These are phyloP conservation scores for Empidonax traillii DNA, from an alignment of 2,113 vertebrate species.

Conservation along the genomic window DNA sequence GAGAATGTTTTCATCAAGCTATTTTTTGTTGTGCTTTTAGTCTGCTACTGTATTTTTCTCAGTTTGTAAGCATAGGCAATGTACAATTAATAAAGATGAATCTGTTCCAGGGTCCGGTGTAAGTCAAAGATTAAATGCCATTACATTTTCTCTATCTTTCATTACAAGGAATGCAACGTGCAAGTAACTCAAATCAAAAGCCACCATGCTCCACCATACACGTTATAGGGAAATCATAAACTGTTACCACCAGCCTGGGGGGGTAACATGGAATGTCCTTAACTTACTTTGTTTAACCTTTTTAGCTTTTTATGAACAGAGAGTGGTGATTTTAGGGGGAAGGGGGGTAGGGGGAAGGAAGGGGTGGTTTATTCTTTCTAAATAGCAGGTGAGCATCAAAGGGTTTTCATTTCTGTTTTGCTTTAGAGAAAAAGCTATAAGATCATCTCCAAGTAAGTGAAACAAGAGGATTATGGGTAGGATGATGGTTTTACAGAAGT, in stretches of 20 bases:
- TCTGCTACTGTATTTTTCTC: neutral
- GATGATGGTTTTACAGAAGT: neutral
- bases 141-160: slow-evolving; percentile 14
- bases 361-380: neutral
- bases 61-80: neutral
- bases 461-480: neutral
- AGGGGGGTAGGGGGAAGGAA: too few relatives aligned
- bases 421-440: neutral
- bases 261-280: neutral
- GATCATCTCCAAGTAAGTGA: neutral
- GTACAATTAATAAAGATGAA: neutral
- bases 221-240: slow-evolving; percentile 12
- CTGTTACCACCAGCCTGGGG: neutral
- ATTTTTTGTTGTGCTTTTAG: neutral
- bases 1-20: neutral
- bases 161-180: slow-evolving; percentile 13
- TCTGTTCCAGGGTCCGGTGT: neutral
- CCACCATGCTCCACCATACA: neutral
- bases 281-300: slow-evolving; percentile 23
- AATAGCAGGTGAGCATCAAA: neutral
- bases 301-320: neutral
- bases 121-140: slow-evolving; percentile 16
- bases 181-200: slow-evolving; percentile 34
- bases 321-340: neutral
- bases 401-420: neutral